Evolutionary conservation across 2,888 invertebrate genomes (phyloP), one percentile per base, ranked within the genome.

Genomic region (Ischnus inquisitorius): DNA sequence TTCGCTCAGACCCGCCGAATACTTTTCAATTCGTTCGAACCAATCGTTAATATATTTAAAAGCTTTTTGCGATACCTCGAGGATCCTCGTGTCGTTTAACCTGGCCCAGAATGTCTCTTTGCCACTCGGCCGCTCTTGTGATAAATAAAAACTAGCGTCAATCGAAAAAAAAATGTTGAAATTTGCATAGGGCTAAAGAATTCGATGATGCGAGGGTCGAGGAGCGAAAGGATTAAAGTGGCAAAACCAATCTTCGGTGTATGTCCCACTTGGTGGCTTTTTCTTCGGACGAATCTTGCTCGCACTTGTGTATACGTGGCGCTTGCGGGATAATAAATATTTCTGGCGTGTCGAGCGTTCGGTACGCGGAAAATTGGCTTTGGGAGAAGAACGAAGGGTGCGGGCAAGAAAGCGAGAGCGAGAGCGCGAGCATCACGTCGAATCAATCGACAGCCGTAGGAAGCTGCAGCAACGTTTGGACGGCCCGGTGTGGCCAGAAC

Each of bases 401-500:
- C 8, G 25, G 25, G 51, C 14, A 43, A 12, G 60, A 48, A 48
- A 39, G 43, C 8, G 39, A 19, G 34, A 19, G 65, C 46, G 10
- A 28, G 34, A 46, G 65, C 46, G 10, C 16, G 34, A 46, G 54
- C 46, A 60, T 57, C 68, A 68, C 46, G 68, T 77, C 77, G 77
- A 77, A 77, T 77, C 68, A 77, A 77, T 77, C 68, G 68, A 68
- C 43, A 57, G 77, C 19, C 10, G 67, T 54, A 25, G 54, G 14
- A 57, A 25, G 25, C 25, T 57, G 57, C 57, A 57, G 46, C 46
- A 46, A 14, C 25, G 57, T 25, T 57, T 25, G 41, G 28, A 22
- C 12, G 2, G 43, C 43, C n/a, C 22, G 34, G n/a, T 54, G 46
- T 25, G 51, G 54, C 51, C 46, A 34, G 65, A 68, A 14, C 43